Evolutionary conservation across 2,888 invertebrate species (phyloP).

Genomic region (Chironomus riparius): DNA sequence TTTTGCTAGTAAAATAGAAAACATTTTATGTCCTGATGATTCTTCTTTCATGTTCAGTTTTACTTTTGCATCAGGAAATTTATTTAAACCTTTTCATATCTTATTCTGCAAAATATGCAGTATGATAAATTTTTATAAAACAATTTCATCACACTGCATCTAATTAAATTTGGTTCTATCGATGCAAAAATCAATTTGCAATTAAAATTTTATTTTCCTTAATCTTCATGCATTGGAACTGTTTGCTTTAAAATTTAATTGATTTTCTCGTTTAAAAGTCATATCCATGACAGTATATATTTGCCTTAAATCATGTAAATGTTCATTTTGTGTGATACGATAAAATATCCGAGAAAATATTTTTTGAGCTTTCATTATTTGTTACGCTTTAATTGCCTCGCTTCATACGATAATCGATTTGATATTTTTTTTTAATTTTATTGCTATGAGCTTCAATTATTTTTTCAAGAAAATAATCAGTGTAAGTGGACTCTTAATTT

Average conservation of each 20-base stretch:
- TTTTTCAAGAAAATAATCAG: too few relatives aligned
- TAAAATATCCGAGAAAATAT: background rate
- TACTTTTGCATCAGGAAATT: too few relatives aligned
- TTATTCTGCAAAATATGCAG: background rate
- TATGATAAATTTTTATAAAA: background rate
- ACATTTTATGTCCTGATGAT: too few relatives aligned
- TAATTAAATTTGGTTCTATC: slow-evolving; percentile 19
- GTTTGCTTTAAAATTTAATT: slow-evolving; percentile 19
- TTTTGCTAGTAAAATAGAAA: too few relatives aligned
- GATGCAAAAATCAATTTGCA: slow-evolving; percentile 24
- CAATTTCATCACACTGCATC: slow-evolving; percentile 20
- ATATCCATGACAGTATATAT: slow-evolving; percentile 19
- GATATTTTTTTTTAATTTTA: too few relatives aligned
- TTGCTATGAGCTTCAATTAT: too few relatives aligned
- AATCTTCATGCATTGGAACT: slow-evolving; percentile 10
- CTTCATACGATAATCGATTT: slow-evolving; percentile 11
- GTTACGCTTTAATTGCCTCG: slow-evolving; percentile 17
- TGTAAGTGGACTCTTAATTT: too few relatives aligned
- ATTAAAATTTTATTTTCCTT: slow-evolving; percentile 11
- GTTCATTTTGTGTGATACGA: background rate
- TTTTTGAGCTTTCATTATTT: background rate
- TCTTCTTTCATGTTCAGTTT: too few relatives aligned
- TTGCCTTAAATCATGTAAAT: background rate
- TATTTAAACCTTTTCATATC: too few relatives aligned
- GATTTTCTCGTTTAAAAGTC: slow-evolving; percentile 14